Base-by-base conservation (phyloP, 2,888 invertebrate species). In the Chalcosyrphus nemorum region DNA sequence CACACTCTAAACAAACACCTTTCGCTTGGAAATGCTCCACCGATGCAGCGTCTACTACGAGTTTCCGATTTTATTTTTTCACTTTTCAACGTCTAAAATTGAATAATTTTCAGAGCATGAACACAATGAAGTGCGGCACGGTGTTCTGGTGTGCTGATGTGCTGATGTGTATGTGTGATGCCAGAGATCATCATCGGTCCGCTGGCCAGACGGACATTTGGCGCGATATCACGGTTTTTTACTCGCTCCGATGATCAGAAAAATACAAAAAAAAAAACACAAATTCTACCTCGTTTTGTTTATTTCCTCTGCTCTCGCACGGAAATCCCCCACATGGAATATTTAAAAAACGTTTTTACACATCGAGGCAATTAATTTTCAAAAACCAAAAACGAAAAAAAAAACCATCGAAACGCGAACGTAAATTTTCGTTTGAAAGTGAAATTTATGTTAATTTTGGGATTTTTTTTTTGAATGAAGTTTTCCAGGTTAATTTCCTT, bases 81-180 rank as follows among this genome's bases (percentile, higher is more conserved):
- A 70, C 70, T 74, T 84, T 80, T 84, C 45, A 74, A 71, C 75
- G 80, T 47, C 65, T 47, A 70, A n/a, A 80, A 80, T 80, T 52
- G 45, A 70, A 70, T 70, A 84, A 75, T 84, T 65, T 84, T 65
- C 38, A 84, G 84, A 84, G 84, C 84, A 80, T 84, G 65, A 84
- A 84, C 70, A 84, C 63, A 84, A 84, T 70, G 43, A 50, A 65
- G 57, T 65, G 70, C 50, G 24, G 63, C 61, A 32, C n/a, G n/a
- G n/a, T n/a, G n/a, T n/a, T n/a, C n/a, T n/a, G n/a, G n/a, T n/a
- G 38, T 43, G 70, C 32, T 57, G 13, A 54, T 38, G 17, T 27
- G 52, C 13, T 50, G 65, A 15, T 57, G 38, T n/a, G n/a, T n/a
- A n/a, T n/a, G n/a, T n/a, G 38, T 57, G 57, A n/a, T n/a, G 27